Percentiles rank a stretch among this genome's conserved stretches.
These are phyloP conservation scores for Vulpes vulpes DNA, from an alignment of 2,113 vertebrate species.

Conservation along the genomic window DNA sequence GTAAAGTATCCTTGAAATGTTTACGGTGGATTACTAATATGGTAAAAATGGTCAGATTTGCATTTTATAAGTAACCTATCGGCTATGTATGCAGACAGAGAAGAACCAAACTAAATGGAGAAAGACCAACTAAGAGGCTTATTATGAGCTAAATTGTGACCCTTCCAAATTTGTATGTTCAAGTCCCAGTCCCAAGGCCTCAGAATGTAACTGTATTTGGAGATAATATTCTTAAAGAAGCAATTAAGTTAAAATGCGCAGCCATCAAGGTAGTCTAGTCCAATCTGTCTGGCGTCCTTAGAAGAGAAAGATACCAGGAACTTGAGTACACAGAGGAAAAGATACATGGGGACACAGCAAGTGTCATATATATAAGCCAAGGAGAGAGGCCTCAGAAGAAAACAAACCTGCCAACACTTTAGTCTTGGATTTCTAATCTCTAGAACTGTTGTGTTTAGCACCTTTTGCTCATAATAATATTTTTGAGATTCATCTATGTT, in stretches of 20 bases:
- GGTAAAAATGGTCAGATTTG: slow-evolving; percentile 34
- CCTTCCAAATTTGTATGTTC: background rate
- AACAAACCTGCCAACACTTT: background rate
- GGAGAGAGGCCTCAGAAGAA: background rate
- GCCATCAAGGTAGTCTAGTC: background rate
- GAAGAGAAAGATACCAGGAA: background rate
- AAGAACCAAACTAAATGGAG: background rate
- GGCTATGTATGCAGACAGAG: background rate
- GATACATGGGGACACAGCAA: background rate
- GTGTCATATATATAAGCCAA: background rate
- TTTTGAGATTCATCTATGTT: background rate
- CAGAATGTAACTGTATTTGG: background rate
- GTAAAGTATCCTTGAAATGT: background rate
- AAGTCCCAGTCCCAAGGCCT: background rate
- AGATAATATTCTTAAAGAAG: background rate
- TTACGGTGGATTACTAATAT: background rate
- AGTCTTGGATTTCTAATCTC: background rate
- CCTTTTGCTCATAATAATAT: background rate
- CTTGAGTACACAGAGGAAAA: background rate
- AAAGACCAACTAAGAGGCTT: background rate
- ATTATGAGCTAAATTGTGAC: background rate
- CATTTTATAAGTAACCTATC: background rate
- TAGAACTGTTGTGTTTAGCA: background rate
- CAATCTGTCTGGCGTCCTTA: background rate
- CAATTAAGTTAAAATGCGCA: background rate